A percentile compares a stretch with the other conserved stretches of the same genome.
phyloP scores from a whole-genome alignment of 2,113 vertebrate genomes.

The Pogonocichla stellata region DNA sequence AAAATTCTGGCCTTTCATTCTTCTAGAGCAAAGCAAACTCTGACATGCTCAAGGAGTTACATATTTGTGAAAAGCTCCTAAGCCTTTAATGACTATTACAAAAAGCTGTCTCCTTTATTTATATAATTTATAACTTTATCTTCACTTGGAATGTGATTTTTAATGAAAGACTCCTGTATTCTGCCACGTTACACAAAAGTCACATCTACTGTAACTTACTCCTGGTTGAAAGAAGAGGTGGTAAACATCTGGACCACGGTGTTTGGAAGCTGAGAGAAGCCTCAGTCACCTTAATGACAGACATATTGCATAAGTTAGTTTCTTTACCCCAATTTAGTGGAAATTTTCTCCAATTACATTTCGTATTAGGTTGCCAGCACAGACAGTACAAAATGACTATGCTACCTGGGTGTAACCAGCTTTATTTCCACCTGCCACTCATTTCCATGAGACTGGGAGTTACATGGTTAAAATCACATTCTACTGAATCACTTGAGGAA shows the following conservation, averaged over 20 bases:
- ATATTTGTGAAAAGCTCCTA: background rate
- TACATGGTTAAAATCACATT: background rate
- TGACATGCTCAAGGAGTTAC: background rate
- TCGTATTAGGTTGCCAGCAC: background rate
- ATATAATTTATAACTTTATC: background rate
- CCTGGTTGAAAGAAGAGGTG: background rate
- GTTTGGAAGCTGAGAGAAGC: background rate
- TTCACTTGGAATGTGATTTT: background rate
- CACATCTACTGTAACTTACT: background rate
- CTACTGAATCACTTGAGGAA: background rate
- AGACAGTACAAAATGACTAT: background rate
- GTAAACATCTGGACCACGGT: background rate
- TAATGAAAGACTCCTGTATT: background rate
- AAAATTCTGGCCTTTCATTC: background rate
- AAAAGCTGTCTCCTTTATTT: background rate
- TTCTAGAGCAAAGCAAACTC: background rate
- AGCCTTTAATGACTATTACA: background rate
- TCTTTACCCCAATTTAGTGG: background rate
- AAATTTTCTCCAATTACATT: background rate
- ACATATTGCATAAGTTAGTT: background rate
- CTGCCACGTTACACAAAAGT: background rate
- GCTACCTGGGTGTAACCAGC: background rate
- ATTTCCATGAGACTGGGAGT: background rate
- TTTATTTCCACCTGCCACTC: background rate
- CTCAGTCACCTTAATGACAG: background rate